Conservation (phyloP, 2,888 invertebrate species). For the Harmothoe impar region DNA sequence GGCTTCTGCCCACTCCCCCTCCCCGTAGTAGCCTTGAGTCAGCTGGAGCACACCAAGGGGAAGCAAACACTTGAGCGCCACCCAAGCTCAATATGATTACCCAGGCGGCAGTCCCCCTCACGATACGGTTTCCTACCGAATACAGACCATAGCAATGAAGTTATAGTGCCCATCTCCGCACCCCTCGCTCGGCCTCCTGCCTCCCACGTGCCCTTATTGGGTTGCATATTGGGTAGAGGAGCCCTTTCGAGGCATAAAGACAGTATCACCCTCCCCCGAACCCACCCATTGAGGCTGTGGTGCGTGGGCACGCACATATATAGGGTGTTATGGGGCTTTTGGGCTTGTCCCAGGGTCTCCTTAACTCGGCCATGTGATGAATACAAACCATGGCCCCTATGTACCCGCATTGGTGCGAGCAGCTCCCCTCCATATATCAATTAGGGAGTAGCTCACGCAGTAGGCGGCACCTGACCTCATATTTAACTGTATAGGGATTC, state of each 20-base stretch:
- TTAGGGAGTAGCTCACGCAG: background rate
- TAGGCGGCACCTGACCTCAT: background rate
- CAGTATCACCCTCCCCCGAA: background rate
- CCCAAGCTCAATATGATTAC: constrained; percentile 11
- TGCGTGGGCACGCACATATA: background rate
- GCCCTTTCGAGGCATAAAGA: background rate
- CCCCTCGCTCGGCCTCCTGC: background rate
- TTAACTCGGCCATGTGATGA: background rate
- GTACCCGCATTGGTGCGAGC: background rate
- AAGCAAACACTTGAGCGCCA: constrained; percentile 3
- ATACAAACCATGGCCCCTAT: background rate
- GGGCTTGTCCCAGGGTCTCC: background rate
- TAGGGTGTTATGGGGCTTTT: background rate
- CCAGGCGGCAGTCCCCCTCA: background rate
- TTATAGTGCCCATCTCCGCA: background rate
- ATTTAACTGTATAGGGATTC: constrained; percentile 1
- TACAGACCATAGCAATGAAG: constrained; percentile 11
- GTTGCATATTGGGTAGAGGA: background rate
- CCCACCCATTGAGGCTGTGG: background rate
- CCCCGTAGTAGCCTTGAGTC: background rate
- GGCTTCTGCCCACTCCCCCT: background rate
- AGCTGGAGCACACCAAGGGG: background rate
- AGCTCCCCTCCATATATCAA: constrained; percentile 9
- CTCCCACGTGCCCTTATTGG: background rate
- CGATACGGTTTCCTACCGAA: background rate